phyloP scores from a whole-genome alignment of 2,113 vertebrate genomes.

The Rana temporaria region DNA sequence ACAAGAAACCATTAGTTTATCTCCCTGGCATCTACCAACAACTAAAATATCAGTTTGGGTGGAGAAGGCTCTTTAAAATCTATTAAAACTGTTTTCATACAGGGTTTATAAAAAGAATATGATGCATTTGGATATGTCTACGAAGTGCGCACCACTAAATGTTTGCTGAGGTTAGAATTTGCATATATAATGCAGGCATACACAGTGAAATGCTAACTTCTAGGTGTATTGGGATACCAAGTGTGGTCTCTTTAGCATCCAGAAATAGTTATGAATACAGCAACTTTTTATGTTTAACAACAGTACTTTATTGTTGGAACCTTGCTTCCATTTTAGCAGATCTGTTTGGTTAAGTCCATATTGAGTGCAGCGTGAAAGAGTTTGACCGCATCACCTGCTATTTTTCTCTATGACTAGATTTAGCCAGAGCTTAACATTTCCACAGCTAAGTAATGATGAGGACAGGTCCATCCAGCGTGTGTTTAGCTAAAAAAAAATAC shows the following conservation, averaged over 20 bases:
- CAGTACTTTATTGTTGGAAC: slow-evolving; percentile 25
- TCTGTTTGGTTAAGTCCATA: slow-evolving; percentile 37
- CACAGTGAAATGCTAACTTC: slow-evolving; percentile 35
- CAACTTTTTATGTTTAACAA: slow-evolving; percentile 26
- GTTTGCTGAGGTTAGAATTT: slow-evolving; percentile 51
- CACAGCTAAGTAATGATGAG: background rate
- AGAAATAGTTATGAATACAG: slow-evolving; percentile 32
- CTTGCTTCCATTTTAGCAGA: slow-evolving; percentile 46
- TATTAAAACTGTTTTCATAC: background rate
- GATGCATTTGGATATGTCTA: slow-evolving; percentile 29
- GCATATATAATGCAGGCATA: slow-evolving; percentile 42
- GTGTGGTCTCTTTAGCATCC: slow-evolving; percentile 24
- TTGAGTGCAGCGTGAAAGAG: background rate
- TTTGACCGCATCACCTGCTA: slow-evolving; percentile 39
- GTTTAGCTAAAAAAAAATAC: background rate
- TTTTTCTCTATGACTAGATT: slow-evolving; percentile 34
- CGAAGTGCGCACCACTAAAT: slow-evolving; percentile 21
- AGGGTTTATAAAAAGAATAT: slow-evolving; percentile 16
- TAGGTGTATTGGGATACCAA: slow-evolving; percentile 40
- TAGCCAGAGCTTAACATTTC: slow-evolving; percentile 18
- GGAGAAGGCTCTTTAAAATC: background rate
- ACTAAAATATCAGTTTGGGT: too few species aligned
- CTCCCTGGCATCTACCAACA: too few species aligned
- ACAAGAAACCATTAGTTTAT: too few species aligned
- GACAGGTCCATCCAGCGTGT: background rate